A percentile compares a stretch with the other conserved stretches of the same genome.
Evolutionary conservation across 2,797 vertebrate species (phyloP).

Genomic region (Oryzias sinensis): DNA sequence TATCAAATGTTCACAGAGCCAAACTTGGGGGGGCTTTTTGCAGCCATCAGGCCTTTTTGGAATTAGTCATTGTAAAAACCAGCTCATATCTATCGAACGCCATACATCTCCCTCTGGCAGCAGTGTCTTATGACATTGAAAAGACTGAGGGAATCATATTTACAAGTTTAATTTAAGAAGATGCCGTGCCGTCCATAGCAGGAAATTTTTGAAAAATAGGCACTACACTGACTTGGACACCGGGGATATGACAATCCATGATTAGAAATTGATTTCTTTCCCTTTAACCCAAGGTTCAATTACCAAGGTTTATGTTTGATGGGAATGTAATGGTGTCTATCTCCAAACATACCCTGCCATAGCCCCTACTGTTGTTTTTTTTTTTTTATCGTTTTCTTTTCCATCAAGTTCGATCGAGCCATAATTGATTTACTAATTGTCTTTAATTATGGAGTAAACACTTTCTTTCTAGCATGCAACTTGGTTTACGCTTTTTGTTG

Average conservation of each 20-base stretch:
- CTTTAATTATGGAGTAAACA: conserved; percentile 76
- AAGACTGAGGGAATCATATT: conserved; percentile 57
- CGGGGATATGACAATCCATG: conserved; percentile 64
- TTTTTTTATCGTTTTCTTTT: conserved; percentile 47
- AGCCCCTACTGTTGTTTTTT: conserved; percentile 35
- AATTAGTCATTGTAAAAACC: conserved; percentile 28
- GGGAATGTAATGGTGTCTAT: conserved; percentile 59
- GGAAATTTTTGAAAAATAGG: conserved; percentile 54
- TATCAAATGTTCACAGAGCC: conserved; percentile 45
- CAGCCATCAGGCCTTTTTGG: conserved; percentile 28
- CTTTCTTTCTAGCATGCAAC: conserved; percentile 47
- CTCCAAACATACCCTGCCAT: conserved; percentile 50
- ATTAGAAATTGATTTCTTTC: conserved; percentile 78
- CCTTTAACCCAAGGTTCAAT: conserved; percentile 68
- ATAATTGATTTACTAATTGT: conserved; percentile 77
- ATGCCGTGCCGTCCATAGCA: conserved; percentile 4
- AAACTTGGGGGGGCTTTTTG: conserved; percentile 32
- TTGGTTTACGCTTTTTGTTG: conserved; percentile 58
- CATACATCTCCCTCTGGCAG: conserved; percentile 37
- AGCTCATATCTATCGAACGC: conserved; percentile 27
- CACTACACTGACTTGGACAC: conserved; percentile 38
- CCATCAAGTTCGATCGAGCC: conserved; percentile 68
- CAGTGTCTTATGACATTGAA: conserved; percentile 33
- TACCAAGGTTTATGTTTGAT: conserved; percentile 68
- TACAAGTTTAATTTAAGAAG: conserved; percentile 56